Evolutionary conservation across 2,888 invertebrate genomes (phyloP).

Genomic region (Ormyrus pomaceus): DNA sequence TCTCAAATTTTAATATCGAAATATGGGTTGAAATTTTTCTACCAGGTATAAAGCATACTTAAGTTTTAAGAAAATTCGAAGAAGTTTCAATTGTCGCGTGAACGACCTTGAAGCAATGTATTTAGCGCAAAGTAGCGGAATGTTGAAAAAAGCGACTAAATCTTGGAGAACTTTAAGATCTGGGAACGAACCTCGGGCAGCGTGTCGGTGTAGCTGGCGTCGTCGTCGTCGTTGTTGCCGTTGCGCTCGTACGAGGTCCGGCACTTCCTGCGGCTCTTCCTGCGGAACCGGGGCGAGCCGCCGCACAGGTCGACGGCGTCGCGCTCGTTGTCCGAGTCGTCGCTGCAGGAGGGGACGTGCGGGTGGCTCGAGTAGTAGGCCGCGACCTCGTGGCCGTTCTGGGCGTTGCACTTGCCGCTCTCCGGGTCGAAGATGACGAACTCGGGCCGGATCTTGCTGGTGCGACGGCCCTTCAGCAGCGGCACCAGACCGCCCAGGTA

Average conservation of each 20-base stretch:
- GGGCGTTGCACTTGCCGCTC: conserved; percentile 76
- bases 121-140: no score
- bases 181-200: conserved; percentile 84
- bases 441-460: conserved; percentile 97
- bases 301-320: conserved; percentile 79
- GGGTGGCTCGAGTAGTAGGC: not conserved
- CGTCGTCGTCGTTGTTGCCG: conserved; percentile 74
- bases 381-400: not conserved
- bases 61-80: no score
- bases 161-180: no score
- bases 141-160: no score
- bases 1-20: no score
- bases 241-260: conserved; percentile 68
- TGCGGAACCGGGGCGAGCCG: conserved; percentile 88
- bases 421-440: conserved; percentile 98
- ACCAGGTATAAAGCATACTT: no score
- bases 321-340: conserved; percentile 80
- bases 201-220: conserved; percentile 87
- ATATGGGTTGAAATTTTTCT: no score
- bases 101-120: no score
- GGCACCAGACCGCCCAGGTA: conserved; percentile 98
- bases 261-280: conserved; percentile 78
- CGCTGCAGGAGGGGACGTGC: conserved; percentile 72
- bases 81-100: no score
- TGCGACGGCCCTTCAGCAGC: conserved; percentile 94